Evolutionary conservation across 2,113 vertebrate species (phyloP).

Genomic region (Rousettus leschenaultii): DNA sequence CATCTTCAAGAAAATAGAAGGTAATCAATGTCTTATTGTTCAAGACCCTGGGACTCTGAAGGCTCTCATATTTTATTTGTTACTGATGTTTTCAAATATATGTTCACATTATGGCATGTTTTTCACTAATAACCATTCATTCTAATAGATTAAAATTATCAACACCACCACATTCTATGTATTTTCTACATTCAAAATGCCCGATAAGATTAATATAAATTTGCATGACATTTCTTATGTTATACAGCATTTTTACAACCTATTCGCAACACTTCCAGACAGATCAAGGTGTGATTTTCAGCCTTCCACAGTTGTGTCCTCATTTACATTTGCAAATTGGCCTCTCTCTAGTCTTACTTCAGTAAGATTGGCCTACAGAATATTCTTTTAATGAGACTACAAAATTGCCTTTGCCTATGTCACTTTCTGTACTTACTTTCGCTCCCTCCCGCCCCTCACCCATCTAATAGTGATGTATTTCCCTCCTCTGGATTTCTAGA

Average conservation of each 20-base stretch:
- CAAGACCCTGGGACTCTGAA: neutral
- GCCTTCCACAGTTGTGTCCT: neutral
- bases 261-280: neutral
- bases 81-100: neutral
- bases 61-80: neutral
- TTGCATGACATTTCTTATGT: neutral
- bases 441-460: too few relatives aligned
- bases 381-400: neutral
- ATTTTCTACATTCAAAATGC: neutral
- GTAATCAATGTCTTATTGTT: neutral
- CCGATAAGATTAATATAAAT: neutral
- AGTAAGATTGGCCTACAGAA: neutral
- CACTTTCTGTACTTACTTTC: neutral
- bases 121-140: neutral
- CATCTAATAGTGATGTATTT: neutral
- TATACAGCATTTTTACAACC: neutral
- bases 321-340: neutral
- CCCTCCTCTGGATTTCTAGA: neutral
- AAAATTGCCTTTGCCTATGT: neutral
- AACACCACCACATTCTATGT: neutral
- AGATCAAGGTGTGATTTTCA: neutral
- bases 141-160: neutral
- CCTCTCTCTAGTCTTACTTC: neutral
- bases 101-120: neutral
- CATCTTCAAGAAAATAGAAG: neutral